Base-by-base conservation (phyloP, 2,888 invertebrate species). In the Phaonia tiefii region DNA sequence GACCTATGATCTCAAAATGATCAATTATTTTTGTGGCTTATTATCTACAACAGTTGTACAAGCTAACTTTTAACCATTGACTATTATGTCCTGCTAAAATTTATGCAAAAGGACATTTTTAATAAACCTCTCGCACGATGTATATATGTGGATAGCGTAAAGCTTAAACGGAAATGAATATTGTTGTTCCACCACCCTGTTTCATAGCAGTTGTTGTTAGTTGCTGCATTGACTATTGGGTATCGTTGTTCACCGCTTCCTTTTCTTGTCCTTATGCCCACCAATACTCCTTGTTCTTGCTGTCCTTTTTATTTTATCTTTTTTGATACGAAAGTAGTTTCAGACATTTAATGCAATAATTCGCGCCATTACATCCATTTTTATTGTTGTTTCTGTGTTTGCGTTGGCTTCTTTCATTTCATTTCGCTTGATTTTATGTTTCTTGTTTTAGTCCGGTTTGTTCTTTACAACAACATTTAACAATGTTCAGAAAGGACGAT, bases 261-360 rank as follows among this genome's bases (percentile, higher is more conserved):
- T n/a, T 31, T 26, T 71, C 26, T 58, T 71, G 71, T 71, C 31
- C 44, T 31, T 71, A 49, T 60, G 58, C 49, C 44, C 31, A 46
- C 46, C 37, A 44, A 46, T 69, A 54, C 20, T 58, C 46, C 58
- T 26, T 63, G 25, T 65, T 60, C 71, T 54, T 60, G 44, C 54
- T 79, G 56, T 39, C 70, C 66, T 46, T 8, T 31, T 8, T n/a
- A n/a, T n/a, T n/a, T n/a, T n/a, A n/a, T n/a, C n/a, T n/a, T n/a
- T n/a, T n/a, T n/a, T n/a, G n/a, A 31, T 5, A 8, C 31, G 31
- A 5, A 31, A 3, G 31, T 31, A 70, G 74, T 80, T 77, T 80
- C 71, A 80, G 80, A 77, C 77, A 80, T 74, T 80, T 80, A 80
- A 80, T 80, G 80, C 77, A 80, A 80, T 80, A 80, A 80, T 80